phyloP scores from a whole-genome alignment of 2,113 vertebrate species.

The Pseudorectes ferrugineus region DNA sequence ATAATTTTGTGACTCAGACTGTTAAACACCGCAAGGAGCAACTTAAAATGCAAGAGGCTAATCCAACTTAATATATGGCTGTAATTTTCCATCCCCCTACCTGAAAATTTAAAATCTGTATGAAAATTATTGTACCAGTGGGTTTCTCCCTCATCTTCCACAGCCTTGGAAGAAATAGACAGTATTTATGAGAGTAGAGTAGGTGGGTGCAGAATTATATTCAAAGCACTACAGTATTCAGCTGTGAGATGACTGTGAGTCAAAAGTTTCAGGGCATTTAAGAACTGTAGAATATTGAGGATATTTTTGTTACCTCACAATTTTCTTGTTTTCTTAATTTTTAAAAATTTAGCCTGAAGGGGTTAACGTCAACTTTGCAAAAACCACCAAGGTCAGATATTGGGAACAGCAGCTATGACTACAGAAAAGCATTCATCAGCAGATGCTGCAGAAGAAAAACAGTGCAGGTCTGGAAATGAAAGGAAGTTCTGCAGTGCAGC shows the following conservation, averaged over 20 bases:
- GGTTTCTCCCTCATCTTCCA: conserved; percentile 19
- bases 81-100: background rate
- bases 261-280: conserved; percentile 34
- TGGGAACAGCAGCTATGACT: background rate
- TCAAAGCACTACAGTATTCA: conserved; percentile 39
- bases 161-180: conserved; percentile 5
- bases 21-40: background rate
- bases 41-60: background rate
- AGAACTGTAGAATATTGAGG: background rate
- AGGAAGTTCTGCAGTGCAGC: conserved; percentile 57
- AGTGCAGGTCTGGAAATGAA: conserved; percentile 13
- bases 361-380: background rate
- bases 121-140: background rate
- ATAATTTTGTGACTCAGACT: background rate
- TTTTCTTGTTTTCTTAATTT: background rate
- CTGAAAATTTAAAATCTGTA: conserved; percentile 20
- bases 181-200: conserved; percentile 18
- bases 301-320: background rate
- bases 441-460: conserved; percentile 24
- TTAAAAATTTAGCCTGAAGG: background rate
- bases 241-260: conserved; percentile 1
- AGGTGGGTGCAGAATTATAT: conserved; percentile 38
- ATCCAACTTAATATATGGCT: background rate
- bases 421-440: conserved; percentile 15
- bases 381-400: conserved; percentile 17